These are phyloP conservation scores for Epinotia ramella DNA, from an alignment of 2,888 invertebrate species.

Conservation along the genomic window DNA sequence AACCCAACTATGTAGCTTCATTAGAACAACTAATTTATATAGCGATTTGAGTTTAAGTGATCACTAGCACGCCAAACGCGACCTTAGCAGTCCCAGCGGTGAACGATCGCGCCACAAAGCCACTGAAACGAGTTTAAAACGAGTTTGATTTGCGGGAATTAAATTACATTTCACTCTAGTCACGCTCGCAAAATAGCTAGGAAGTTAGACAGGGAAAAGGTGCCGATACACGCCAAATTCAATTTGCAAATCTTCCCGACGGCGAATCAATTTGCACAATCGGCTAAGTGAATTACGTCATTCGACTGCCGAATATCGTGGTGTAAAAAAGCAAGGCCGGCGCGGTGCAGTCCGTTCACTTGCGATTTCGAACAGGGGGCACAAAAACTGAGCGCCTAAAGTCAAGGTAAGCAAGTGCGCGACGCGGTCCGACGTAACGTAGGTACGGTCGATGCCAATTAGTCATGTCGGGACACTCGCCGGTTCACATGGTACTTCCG, in stretches of 20 bases:
- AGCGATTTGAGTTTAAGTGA: conserved; percentile 40
- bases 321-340: conserved; percentile 75
- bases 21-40: conserved; percentile 38
- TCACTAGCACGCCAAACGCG: conserved; percentile 38
- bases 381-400: conserved; percentile 68
- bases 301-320: conserved; percentile 70
- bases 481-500: conserved; percentile 65
- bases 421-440: conserved; percentile 38
- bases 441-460: conserved; percentile 58
- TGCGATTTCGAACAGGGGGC: conserved; percentile 73
- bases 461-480: conserved; percentile 64
- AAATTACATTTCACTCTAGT: conserved; percentile 39
- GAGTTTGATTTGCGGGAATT: conserved; percentile 42
- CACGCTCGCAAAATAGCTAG: conserved; percentile 43
- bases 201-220: conserved; percentile 41
- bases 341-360: conserved; percentile 78
- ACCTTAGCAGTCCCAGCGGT: conserved; percentile 33
- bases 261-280: conserved; percentile 71
- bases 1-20: conserved; percentile 16
- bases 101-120: conserved; percentile 37
- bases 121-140: conserved; percentile 41
- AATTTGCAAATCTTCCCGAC: conserved; percentile 66
- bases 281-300: conserved; percentile 73
- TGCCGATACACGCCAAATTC: conserved; percentile 59
- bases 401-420: conserved; percentile 71